Percentiles rank a stretch among this genome's conserved stretches.
Conservation (phyloP, 2,797 vertebrate species). For the Cirrhinus mrigala region DNA sequence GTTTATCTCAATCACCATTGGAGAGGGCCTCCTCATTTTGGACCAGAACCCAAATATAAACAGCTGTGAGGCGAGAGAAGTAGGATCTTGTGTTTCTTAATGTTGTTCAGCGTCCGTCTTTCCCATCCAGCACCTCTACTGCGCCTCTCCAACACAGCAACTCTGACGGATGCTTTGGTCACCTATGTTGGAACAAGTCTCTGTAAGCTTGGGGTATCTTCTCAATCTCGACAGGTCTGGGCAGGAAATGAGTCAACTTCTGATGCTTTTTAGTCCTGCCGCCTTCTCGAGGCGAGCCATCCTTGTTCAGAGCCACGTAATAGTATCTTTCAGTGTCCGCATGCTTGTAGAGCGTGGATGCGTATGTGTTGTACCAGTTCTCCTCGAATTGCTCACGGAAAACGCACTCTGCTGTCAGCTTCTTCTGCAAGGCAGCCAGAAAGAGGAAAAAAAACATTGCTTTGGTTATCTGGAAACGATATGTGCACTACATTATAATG, state of each 20-base stretch:
- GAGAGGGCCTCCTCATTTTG: conserved; percentile 63
- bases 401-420: conserved; percentile 94
- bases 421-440: conserved; percentile 84
- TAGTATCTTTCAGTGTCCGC: conserved; percentile 91
- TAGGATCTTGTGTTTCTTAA: conserved; percentile 59
- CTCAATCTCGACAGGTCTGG: conserved; percentile 93
- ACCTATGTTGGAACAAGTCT: conserved; percentile 96
- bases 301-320: conserved; percentile 98
- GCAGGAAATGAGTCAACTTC: conserved; percentile 97
- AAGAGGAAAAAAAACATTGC: conserved; percentile 24
- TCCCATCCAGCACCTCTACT: conserved; percentile 53
- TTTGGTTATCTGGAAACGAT: neutral
- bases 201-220: conserved; percentile 93
- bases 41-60: conserved; percentile 68
- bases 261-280: conserved; percentile 97
- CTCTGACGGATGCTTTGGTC: conserved; percentile 76
- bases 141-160: conserved; percentile 53
- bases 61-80: conserved; percentile 57
- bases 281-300: conserved; percentile 95
- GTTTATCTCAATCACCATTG: conserved; percentile 74
- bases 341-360: conserved; percentile 96
- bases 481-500: conserved; percentile 1
- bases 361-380: conserved; percentile 99
- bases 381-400: conserved; percentile 99
- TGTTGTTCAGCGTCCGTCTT: conserved; percentile 62